phyloP scores from a whole-genome alignment of 2,888 invertebrate species.

The Heliconius cydno region DNA sequence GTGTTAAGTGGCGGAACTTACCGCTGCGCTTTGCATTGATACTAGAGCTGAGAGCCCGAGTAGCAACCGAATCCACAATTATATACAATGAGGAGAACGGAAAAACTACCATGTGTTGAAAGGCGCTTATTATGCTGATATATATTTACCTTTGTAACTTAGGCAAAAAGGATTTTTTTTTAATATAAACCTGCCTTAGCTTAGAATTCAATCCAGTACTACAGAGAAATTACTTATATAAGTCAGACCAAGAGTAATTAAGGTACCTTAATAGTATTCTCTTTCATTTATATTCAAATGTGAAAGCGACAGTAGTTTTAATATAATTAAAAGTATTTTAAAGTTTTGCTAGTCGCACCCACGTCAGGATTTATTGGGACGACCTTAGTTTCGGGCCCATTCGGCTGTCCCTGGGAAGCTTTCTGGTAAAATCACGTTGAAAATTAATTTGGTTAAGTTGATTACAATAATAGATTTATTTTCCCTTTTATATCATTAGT shows the following conservation, averaged over 20 bases:
- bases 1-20: too few relatives aligned
- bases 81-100: too few relatives aligned
- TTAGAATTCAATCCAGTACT: too few relatives aligned
- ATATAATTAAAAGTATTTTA: constrained; percentile 31
- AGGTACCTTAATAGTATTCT: background rate
- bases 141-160: too few relatives aligned
- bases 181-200: too few relatives aligned
- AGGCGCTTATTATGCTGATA: too few relatives aligned
- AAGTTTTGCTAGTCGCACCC: constrained; percentile 29
- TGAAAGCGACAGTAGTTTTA: constrained; percentile 13
- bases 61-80: too few relatives aligned
- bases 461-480: background rate
- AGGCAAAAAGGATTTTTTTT: too few relatives aligned
- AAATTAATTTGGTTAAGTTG: constrained; percentile 17
- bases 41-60: too few relatives aligned
- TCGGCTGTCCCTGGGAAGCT: background rate
- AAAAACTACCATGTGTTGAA: too few relatives aligned
- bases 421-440: constrained; percentile 8
- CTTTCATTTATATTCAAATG: constrained; percentile 10
- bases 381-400: constrained; percentile 15
- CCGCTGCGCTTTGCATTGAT: too few relatives aligned
- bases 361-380: constrained; percentile 30
- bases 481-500: background rate
- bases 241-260: background rate
- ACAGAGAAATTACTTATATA: background rate